Evolutionary conservation across 2,888 invertebrate species (phyloP).

Genomic region (Patella caerulea): DNA sequence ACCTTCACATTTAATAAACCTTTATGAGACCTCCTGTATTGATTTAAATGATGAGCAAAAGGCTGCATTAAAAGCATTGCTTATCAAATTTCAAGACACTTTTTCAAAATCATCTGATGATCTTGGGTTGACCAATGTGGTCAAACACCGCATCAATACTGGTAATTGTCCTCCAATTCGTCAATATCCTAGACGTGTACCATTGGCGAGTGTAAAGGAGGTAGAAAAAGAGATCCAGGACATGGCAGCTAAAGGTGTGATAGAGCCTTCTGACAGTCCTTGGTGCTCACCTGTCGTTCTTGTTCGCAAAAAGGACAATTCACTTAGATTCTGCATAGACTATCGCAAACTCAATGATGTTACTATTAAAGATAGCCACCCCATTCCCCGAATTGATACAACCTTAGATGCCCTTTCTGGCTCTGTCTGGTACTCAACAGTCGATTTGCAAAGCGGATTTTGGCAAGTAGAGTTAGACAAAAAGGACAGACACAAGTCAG

Average conservation of each 20-base stretch:
- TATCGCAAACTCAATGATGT: neutral
- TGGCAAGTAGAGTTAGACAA: slow-evolving; percentile 13
- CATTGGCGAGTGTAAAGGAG: slow-evolving; percentile 24
- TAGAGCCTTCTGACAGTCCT: slow-evolving; percentile 35
- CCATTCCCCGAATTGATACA: neutral
- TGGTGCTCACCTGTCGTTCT: slow-evolving; percentile 36
- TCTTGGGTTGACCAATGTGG: slow-evolving; percentile 19
- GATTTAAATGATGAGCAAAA: slow-evolving; percentile 7
- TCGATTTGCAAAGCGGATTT: neutral
- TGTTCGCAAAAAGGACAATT: neutral
- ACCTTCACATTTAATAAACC: slow-evolving; percentile 18
- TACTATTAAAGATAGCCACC: neutral
- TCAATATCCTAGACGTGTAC: slow-evolving; percentile 28
- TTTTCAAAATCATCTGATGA: slow-evolving; percentile 20
- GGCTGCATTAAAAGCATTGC: neutral
- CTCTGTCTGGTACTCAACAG: neutral
- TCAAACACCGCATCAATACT: slow-evolving; percentile 33
- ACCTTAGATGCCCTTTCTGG: neutral
- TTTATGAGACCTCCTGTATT: neutral
- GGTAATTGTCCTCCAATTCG: slow-evolving; percentile 30
- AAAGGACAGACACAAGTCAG: slow-evolving; percentile 10
- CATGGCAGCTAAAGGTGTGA: slow-evolving; percentile 35
- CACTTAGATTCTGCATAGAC: neutral
- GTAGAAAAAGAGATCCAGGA: slow-evolving; percentile 32
- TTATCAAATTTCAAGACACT: slow-evolving; percentile 19